Conservation (phyloP, 2,888 invertebrate species). For the Phyto melanocephala region DNA sequence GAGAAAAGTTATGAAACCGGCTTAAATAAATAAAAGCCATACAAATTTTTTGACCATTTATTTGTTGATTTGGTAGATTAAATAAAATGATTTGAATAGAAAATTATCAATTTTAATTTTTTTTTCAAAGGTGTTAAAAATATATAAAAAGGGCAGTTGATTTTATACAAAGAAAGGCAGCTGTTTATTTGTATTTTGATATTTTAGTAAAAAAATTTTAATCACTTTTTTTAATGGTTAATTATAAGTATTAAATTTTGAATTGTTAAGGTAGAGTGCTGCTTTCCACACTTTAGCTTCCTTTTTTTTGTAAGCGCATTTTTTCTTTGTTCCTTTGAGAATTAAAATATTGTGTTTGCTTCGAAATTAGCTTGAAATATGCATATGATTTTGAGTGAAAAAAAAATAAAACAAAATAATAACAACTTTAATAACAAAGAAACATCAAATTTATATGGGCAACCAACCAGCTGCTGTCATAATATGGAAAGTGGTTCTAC, state of each 20-base stretch:
- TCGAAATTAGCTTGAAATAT: conserved; percentile 54
- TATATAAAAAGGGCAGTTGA: neutral
- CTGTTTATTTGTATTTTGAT: neutral
- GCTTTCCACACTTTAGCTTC: conserved; percentile 44
- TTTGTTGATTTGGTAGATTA: neutral
- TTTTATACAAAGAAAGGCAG: neutral
- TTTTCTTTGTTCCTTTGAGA: conserved; percentile 23
- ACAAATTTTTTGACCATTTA: neutral
- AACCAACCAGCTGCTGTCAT: conserved; percentile 61
- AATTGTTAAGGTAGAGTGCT: neutral
- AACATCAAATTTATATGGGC: conserved; percentile 17
- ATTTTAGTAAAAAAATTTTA: too few relatives aligned
- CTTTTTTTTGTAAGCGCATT: neutral
- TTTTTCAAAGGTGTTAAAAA: neutral
- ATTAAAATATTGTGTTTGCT: neutral
- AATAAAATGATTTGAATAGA: neutral
- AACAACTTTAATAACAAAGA: neutral
- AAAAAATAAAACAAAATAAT: neutral
- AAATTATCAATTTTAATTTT: neutral
- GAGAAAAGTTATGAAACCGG: neutral
- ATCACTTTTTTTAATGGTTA: neutral
- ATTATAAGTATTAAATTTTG: neutral
- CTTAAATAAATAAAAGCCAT: neutral
- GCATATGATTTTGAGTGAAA: conserved; percentile 11
- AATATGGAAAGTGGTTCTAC: conserved; percentile 52